phyloP scores from a whole-genome alignment of 2,797 vertebrate genomes.

The Helostoma temminkii region DNA sequence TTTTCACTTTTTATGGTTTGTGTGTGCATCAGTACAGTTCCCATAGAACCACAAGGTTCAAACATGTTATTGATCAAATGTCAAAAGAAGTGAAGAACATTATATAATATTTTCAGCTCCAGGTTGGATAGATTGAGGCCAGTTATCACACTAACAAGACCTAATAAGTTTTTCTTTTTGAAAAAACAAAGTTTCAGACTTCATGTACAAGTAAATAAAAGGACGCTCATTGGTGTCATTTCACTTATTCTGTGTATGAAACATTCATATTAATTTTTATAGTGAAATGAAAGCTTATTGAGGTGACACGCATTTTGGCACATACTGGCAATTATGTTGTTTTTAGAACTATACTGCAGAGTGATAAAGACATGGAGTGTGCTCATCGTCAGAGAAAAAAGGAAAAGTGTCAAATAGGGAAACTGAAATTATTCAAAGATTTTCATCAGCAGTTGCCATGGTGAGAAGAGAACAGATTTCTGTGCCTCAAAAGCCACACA shows the following conservation, averaged over 20 bases:
- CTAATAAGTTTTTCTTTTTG: not conserved
- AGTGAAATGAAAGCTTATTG: not conserved
- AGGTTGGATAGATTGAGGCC: not conserved
- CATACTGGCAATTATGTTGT: conserved; percentile 8
- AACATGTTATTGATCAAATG: not conserved
- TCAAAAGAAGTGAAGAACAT: not conserved
- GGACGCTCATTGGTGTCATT: not conserved
- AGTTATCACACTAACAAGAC: not conserved
- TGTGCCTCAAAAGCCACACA: conserved; percentile 59
- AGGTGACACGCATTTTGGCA: not conserved
- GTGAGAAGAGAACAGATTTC: conserved; percentile 61
- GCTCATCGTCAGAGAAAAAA: conserved; percentile 38
- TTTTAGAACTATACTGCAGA: not conserved
- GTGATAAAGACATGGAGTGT: conserved; percentile 23
- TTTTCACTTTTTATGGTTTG: not conserved
- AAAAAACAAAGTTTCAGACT: not conserved
- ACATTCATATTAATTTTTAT: not conserved
- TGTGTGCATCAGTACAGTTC: not conserved
- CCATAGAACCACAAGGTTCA: not conserved
- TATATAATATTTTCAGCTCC: not conserved
- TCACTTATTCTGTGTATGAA: not conserved
- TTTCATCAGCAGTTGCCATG: conserved; percentile 70
- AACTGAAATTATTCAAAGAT: conserved; percentile 60
- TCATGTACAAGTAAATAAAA: not conserved
- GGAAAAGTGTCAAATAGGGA: conserved; percentile 42